These are phyloP conservation scores for Halcyon senegalensis DNA, from an alignment of 2,113 vertebrate genomes.

Conservation along the genomic window DNA sequence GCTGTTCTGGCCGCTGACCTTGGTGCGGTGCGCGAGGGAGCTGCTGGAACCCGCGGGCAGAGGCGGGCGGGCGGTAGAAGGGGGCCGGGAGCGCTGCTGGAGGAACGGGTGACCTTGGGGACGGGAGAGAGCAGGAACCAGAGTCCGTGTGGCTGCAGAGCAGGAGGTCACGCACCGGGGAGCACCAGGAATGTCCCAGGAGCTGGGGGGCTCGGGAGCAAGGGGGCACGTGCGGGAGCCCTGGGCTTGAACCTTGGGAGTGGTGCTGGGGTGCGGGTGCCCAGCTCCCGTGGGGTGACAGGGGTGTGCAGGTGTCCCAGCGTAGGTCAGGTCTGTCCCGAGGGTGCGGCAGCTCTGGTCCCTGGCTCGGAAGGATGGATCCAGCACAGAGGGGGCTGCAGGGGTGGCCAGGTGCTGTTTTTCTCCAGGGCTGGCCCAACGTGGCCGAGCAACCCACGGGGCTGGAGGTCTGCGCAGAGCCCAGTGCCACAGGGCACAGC, in stretches of 20 bases:
- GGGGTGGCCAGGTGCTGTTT: neutral
- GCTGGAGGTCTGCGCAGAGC: neutral
- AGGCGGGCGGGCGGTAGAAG: fast-evolving
- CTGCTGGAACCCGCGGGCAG: neutral
- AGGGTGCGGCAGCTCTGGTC: fast-evolving
- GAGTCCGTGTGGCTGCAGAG: neutral
- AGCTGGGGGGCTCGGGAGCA: neutral
- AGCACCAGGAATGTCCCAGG: neutral
- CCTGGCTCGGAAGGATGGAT: neutral
- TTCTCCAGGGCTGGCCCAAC: neutral
- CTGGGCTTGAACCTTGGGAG: fast-evolving
- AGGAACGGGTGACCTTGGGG: neutral
- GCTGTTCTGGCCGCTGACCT: fast-evolving
- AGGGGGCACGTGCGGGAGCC: fast-evolving
- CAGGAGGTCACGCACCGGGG: fast-evolving
- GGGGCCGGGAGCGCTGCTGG: neutral
- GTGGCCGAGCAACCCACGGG: fast-evolving
- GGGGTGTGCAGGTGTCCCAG: neutral
- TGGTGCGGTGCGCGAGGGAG: fast-evolving
- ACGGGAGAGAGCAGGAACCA: neutral
- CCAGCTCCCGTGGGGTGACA: fast-evolving
- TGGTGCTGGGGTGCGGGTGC: neutral
- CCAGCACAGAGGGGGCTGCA: neutral
- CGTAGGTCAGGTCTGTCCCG: neutral
- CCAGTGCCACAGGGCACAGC: neutral